A percentile compares a stretch with the other conserved stretches of the same genome.
phyloP scores from a whole-genome alignment of 2,888 invertebrate genomes.

The Pyrgus malvae region DNA sequence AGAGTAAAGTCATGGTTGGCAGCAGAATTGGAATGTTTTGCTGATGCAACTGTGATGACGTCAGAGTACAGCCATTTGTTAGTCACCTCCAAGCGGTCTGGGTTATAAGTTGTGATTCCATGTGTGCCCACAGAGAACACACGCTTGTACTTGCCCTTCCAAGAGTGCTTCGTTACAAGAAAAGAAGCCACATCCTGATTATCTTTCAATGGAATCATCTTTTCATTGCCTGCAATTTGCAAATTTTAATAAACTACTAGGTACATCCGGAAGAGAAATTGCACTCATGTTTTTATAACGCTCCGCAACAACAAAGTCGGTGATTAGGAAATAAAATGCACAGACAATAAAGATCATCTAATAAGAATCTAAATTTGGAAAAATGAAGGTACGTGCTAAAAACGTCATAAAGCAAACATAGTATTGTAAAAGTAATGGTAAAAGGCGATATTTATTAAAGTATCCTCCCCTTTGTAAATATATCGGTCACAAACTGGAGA shows the following conservation, averaged over 20 bases:
- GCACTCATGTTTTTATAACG: slow-evolving; percentile 3
- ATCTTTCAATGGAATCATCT: slow-evolving; percentile 92
- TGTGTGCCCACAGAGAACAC: slow-evolving; percentile 97
- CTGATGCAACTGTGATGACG: slow-evolving; percentile 86
- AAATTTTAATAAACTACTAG: slow-evolving; percentile 12
- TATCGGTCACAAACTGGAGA: slow-evolving; percentile 58
- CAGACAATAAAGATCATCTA: not conserved
- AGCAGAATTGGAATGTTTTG: slow-evolving; percentile 78
- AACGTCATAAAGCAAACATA: not conserved
- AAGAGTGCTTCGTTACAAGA: slow-evolving; percentile 98
- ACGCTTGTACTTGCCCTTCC: slow-evolving; percentile 99
- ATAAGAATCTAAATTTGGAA: not conserved
- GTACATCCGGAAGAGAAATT: slow-evolving; percentile 12
- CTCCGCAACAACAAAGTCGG: slow-evolving; percentile 15
- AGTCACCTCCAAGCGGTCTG: slow-evolving; percentile 83
- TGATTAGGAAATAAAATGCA: not conserved
- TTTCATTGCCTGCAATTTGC: slow-evolving; percentile 76
- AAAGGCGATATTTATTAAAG: slow-evolving; percentile 30
- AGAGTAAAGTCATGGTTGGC: slow-evolving; percentile 88
- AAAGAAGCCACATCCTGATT: slow-evolving; percentile 98
- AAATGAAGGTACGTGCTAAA: slow-evolving; percentile 16
- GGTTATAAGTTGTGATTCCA: slow-evolving; percentile 98
- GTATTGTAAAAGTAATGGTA: not conserved
- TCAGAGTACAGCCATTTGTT: slow-evolving; percentile 96
- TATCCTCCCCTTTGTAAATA: slow-evolving; percentile 79